Evolutionary conservation across 2,113 vertebrate species (phyloP), one percentile per base, ranked within the genome.

Genomic region (Ammodytes dubius): DNA sequence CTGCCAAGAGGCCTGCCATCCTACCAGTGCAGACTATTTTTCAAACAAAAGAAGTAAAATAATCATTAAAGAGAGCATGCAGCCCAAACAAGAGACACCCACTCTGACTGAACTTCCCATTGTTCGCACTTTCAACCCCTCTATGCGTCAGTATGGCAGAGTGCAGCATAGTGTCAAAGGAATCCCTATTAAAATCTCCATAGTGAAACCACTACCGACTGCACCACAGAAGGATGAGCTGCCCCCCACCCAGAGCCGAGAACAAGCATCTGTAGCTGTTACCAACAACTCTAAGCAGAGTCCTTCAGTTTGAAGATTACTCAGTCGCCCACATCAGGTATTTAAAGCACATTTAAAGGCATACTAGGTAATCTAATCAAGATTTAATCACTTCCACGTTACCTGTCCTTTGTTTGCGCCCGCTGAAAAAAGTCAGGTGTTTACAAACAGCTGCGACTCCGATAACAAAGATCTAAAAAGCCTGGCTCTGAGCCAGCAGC

Each of bases 221-320:
- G 95, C 83, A 17, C 50, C 59, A 3, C 89, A 81, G 77, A 95
- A 91, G 83, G 92, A 94, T 4, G 95, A 96, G 81, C 94, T 90
- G n/a, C 94, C 95, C 84, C 87, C 77, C 53, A 59, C 86, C 3
- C 96, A 93, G 83, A 93, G 92, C 40, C 92, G 93, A 81, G 96
- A 97, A 63, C 95, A 96, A 57, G 91, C 91, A 5, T 93, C 94
- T 4, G 95, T 95, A 69, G 96, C 95, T 0, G 39, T 96, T 73
- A 96, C 94, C 52, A 92, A 95, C 47, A 97, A 96, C 90, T 89
- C 97, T 8, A 96, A 97, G 91, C 95, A 96, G 89, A 95, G 95
- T 0, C 91, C 94, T n/a, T 88, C 92, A 7, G 95, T 95, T 77
- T 95, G 93, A 93, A 91, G 94, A 83, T 93, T 79, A 93, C 80